Percentiles rank a stretch among this genome's conserved stretches.
phyloP scores from a whole-genome alignment of 2,113 vertebrate genomes.

The Anolis sagrei region DNA sequence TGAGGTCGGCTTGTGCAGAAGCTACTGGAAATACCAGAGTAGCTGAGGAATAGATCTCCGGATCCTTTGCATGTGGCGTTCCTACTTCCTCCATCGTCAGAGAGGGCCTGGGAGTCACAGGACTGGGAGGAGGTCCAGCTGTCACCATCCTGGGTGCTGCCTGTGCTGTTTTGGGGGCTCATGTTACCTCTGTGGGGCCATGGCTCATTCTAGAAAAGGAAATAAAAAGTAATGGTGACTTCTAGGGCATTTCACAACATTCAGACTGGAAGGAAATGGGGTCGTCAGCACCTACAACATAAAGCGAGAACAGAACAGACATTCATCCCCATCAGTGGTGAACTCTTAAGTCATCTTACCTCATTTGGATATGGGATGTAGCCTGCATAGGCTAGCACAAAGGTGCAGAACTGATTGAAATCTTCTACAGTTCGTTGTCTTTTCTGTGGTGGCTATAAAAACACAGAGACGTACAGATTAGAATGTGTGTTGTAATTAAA shows the following conservation, averaged over 20 bases:
- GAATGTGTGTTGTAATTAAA: neutral
- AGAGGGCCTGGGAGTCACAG: constrained; percentile 45
- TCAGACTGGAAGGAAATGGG: neutral
- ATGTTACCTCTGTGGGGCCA: constrained; percentile 86
- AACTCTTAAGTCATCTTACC: constrained; percentile 69
- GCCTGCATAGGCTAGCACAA: constrained; percentile 95
- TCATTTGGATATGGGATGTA: constrained; percentile 97
- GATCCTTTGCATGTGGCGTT: neutral
- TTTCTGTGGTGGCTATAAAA: constrained; percentile 69
- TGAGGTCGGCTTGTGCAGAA: constrained; percentile 54
- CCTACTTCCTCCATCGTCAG: constrained; percentile 51
- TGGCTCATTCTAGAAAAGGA: constrained; percentile 78
- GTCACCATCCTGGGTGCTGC: constrained; percentile 95
- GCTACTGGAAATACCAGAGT: constrained; percentile 38
- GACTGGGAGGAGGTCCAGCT: constrained; percentile 82
- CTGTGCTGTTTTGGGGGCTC: constrained; percentile 95
- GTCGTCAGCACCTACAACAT: neutral
- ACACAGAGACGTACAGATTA: neutral
- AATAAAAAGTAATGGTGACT: neutral
- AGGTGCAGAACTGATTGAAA: constrained; percentile 99
- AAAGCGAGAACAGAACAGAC: neutral
- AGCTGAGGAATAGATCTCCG: constrained; percentile 45
- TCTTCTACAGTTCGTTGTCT: constrained; percentile 94
- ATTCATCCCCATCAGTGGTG: neutral
- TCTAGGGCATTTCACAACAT: neutral